A percentile compares a stretch with the other conserved stretches of the same genome.
phyloP scores from a whole-genome alignment of 2,888 invertebrate species.

The Drosophila paucipuncta region DNA sequence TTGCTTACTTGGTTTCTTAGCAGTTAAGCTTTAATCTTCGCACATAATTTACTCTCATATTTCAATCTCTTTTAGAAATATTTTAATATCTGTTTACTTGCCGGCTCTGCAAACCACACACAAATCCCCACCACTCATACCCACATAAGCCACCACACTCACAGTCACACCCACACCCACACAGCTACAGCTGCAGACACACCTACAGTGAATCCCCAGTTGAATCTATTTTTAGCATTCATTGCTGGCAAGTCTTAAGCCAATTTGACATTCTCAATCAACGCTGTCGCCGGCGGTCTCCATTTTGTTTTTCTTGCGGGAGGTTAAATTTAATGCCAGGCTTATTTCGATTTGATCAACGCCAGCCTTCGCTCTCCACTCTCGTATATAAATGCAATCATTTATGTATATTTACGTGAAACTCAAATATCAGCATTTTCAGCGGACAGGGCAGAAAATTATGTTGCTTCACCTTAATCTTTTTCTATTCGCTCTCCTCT shows the following conservation, averaged over 20 bases:
- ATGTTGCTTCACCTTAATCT: neutral
- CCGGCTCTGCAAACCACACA: neutral
- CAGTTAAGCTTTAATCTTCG: neutral
- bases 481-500: neutral
- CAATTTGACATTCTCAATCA: conserved; percentile 16
- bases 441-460: conserved; percentile 2
- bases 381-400: conserved; percentile 36
- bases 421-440: conserved; percentile 51
- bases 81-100: neutral
- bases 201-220: neutral
- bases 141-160: neutral
- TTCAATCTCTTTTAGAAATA: neutral
- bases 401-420: conserved; percentile 31
- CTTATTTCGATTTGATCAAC: conserved; percentile 39
- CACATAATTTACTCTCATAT: neutral
- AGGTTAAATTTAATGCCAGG: neutral
- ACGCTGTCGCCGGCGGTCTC: conserved; percentile 4
- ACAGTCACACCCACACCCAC: neutral
- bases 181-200: neutral
- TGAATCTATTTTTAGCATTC: conserved; percentile 1
- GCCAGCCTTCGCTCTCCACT: neutral
- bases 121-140: neutral
- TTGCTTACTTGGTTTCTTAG: neutral
- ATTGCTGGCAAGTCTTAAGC: neutral
- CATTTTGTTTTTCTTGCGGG: conserved; percentile 6